Evolutionary conservation across 2,888 invertebrate genomes (phyloP).

Genomic region (Philhelius pedissequus): DNA sequence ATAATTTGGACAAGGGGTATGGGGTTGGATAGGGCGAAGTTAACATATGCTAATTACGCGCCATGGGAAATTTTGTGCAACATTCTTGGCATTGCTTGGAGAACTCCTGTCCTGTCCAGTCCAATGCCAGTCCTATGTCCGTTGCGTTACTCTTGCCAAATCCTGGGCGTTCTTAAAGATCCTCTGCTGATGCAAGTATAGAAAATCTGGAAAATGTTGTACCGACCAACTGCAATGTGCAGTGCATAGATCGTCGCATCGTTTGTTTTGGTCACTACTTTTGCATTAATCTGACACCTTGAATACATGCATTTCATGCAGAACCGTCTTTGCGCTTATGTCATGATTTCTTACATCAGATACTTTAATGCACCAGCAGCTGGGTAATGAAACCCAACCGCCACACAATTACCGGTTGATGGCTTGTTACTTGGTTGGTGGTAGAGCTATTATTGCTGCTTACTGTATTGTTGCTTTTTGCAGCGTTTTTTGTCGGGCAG

Average conservation of each 20-base stretch:
- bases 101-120: slow-evolving; percentile 25
- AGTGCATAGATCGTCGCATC: neutral
- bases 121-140: slow-evolving; percentile 26
- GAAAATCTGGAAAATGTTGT: slow-evolving; percentile 20
- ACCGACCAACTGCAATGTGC: no score
- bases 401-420: slow-evolving; percentile 62
- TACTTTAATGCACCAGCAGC: slow-evolving; percentile 45
- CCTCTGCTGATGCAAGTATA: neutral
- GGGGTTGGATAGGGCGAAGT: neutral
- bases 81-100: slow-evolving; percentile 46
- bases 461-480: slow-evolving; percentile 21
- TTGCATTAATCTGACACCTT: slow-evolving; percentile 62
- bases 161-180: slow-evolving; percentile 16
- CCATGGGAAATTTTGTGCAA: slow-evolving; percentile 52
- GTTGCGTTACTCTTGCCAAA: slow-evolving; percentile 5
- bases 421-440: slow-evolving; percentile 45
- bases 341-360: slow-evolving; percentile 68
- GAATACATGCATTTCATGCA: slow-evolving; percentile 66
- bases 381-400: slow-evolving; percentile 63
- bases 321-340: slow-evolving; percentile 63
- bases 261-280: slow-evolving; percentile 21
- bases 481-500: slow-evolving; percentile 45
- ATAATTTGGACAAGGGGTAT: neutral
- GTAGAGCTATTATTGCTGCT: neutral
- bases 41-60: slow-evolving; percentile 61